Evolutionary conservation across 1,140 invertebrate species (phyloP).

Genomic region (Trachymyrmex septentrionalis): DNA sequence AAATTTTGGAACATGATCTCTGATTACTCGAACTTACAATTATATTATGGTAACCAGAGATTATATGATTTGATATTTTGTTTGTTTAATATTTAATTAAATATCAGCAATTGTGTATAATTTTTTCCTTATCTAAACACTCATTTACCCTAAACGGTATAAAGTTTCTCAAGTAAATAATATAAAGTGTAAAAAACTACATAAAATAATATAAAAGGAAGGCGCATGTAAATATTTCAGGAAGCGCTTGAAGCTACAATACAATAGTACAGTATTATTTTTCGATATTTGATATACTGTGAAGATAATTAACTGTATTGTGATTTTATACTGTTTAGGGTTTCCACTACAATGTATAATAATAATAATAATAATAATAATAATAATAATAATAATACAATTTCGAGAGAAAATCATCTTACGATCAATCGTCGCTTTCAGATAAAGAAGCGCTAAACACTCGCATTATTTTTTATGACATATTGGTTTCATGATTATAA

Average conservation of each 20-base stretch:
- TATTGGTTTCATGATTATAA: conserved; percentile 22
- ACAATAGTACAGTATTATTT: no score
- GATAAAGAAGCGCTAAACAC: not conserved
- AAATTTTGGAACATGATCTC: no score
- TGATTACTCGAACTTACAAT: not conserved
- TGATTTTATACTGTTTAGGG: conserved; percentile 35
- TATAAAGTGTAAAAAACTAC: not conserved
- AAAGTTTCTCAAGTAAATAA: conserved; percentile 19
- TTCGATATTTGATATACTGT: not conserved
- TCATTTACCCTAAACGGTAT: not conserved
- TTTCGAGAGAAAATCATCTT: conserved; percentile 25
- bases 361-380: not conserved
- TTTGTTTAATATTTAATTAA: conserved; percentile 12
- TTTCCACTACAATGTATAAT: conserved; percentile 3
- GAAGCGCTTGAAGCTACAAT: conserved; percentile 7
- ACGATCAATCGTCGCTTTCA: not conserved
- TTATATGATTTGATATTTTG: conserved; percentile 4
- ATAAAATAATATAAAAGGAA: conserved; percentile 21
- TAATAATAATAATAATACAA: not conserved
- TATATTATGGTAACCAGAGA: not conserved
- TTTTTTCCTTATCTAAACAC: conserved; percentile 10
- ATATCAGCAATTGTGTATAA: not conserved
- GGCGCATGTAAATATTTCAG: not conserved
- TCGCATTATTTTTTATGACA: not conserved
- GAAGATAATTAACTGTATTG: not conserved